These are phyloP conservation scores for Tyto alba DNA, from an alignment of 2,113 vertebrate genomes.

Conservation along the genomic window DNA sequence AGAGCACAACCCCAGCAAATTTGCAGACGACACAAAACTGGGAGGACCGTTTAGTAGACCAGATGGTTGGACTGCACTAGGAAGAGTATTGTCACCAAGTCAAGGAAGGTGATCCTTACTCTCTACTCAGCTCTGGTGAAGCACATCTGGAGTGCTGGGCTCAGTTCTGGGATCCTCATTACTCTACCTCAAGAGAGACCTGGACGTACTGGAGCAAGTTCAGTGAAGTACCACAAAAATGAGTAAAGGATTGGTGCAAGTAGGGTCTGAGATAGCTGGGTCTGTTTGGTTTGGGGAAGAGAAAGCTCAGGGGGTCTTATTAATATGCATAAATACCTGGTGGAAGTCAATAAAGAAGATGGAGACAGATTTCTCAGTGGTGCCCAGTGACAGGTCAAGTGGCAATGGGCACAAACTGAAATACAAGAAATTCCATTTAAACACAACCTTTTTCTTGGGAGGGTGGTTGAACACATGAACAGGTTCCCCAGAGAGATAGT, in stretches of 20 bases:
- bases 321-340: not conserved
- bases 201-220: not conserved
- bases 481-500: not conserved
- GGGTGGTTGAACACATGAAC: not conserved
- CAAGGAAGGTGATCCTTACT: not conserved
- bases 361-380: not conserved
- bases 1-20: not conserved
- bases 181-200: fast-evolving
- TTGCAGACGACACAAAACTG: not conserved
- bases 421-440: not conserved
- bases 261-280: not conserved
- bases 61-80: not conserved
- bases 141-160: not conserved
- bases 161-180: not conserved
- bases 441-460: not conserved
- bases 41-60: not conserved
- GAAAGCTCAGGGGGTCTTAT: not conserved
- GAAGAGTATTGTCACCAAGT: not conserved
- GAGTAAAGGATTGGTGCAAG: not conserved
- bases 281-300: not conserved
- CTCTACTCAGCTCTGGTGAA: not conserved
- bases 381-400: not conserved
- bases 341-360: not conserved
- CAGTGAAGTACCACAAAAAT: not conserved
- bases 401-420: not conserved